Base-by-base conservation (phyloP, 2,888 invertebrate species). In the Hyppa rectilinea region DNA sequence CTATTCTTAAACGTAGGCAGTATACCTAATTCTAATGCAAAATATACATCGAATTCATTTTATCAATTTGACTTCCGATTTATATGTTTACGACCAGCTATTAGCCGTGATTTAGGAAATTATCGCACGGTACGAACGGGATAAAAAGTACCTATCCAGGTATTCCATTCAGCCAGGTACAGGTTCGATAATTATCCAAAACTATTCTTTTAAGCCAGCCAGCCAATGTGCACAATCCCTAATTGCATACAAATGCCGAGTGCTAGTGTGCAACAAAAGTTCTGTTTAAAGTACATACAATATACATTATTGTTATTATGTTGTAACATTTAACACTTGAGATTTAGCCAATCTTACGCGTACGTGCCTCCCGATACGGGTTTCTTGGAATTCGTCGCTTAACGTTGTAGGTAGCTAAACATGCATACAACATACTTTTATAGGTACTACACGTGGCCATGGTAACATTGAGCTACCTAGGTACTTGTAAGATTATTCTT, bases 301-400 rank as follows among this genome's bases (percentile, higher is more conserved):
- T 81, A 82, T 78, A 84, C 87, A 86, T 89, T 88, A 90, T 88
- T 91, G 88, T 92, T 92, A 91, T 91, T 89, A 87, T 88, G 89
- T 90, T 90, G 90, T 90, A 89, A 90, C 88, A 90, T 92, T 91
- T 87, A 90, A 90, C 89, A 87, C 80, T 87, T 83, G 89, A 92
- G 89, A 93, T 93, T 93, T 93, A 91, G 91, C 92, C 91, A 92
- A 94, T 93, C 91, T 89, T 88, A 87, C 86, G 87, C 92, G 95
- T 93, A 95, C 95, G 95, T 95, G 95, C 93, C 88, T 95, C 94
- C 94, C 91, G 87, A 93, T 94, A 92, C 91, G 91, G 93, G 84
- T 92, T 95, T 95, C 95, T 94, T 73, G 87, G 95, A 95, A 95
- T 89, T 87, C 89, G 88, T 91, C 90, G 89, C 89, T 89, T 88